phyloP scores from a whole-genome alignment of 2,797 vertebrate species.

The Salmo trutta region DNA sequence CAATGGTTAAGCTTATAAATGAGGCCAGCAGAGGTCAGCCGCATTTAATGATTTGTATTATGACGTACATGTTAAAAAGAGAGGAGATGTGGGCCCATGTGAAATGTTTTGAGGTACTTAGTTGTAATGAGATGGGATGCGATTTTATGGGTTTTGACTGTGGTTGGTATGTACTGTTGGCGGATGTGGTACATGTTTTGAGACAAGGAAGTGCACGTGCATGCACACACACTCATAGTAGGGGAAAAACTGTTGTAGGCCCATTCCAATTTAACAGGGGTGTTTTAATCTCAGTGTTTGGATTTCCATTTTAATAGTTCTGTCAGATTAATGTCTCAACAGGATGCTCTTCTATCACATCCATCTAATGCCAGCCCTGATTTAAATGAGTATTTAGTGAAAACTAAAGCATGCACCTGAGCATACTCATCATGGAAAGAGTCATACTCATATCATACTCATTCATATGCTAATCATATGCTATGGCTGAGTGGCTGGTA shows the following conservation, averaged over 20 bases:
- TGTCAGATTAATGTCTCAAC: background rate
- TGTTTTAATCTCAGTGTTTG: background rate
- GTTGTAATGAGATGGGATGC: conserved; percentile 35
- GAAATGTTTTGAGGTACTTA: conserved; percentile 65
- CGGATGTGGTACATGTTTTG: background rate
- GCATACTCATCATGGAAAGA: background rate
- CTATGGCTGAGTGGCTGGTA: background rate
- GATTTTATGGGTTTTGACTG: background rate
- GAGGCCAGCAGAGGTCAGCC: conserved; percentile 73
- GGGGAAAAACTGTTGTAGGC: background rate
- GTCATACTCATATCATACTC: background rate
- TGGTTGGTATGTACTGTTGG: background rate
- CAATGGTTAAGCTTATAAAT: conserved; percentile 79
- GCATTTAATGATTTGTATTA: conserved; percentile 70
- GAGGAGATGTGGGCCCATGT: conserved; percentile 57
- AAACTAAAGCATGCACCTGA: background rate
- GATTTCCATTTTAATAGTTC: background rate
- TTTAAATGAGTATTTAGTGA: background rate
- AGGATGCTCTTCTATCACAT: background rate
- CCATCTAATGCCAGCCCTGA: background rate
- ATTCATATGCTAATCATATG: background rate
- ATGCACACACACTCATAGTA: background rate
- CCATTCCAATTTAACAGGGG: background rate
- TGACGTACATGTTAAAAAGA: conserved; percentile 64
- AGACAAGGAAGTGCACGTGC: background rate